Base-by-base conservation (phyloP, 2,797 vertebrate species). In the Amphiprion clarkii region DNA sequence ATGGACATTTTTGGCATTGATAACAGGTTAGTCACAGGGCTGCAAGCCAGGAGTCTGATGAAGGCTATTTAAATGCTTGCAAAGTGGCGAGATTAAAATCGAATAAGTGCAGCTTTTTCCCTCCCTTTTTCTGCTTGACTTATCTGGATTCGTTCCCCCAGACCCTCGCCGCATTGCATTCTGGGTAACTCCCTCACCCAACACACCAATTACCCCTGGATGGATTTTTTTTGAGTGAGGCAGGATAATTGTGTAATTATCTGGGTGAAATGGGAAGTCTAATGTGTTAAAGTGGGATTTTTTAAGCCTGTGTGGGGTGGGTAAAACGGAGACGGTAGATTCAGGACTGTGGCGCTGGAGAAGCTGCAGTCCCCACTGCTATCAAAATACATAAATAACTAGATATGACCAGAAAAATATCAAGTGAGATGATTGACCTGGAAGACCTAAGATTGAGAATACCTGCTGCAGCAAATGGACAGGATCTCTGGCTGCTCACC, bases 1-100 rank as follows among this genome's bases (percentile, higher is more conserved):
- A 97, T 95, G 95, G 96, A 94, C 95, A 95, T 96, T 97, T 97
- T 96, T 90, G 92, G 96, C 96, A 96, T 96, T 97, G 97, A 97
- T 97, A 98, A 97, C 96, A 97, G 96, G 96, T 96, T 96, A 95
- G 94, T 93, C 95, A 95, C 93, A 91, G 94, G 92, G 95, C 95
- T 95, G 95, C 93, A 89, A 96, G 95, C 95, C 95, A 93, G 95
- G 93, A 95, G 96, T 95, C 96, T 96, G 96, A 96, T 96, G 96
- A 97, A 97, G 96, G 95, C 95, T 96, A 96, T 97, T 98, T 97
- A 97, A 98, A 97, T 97, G 96, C 95, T 96, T 94, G 95, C 96
- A 98, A 97, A 98, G 96, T 97, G 96, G 91, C 23, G 11, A 98
- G 97, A 98, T 98, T 97, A 97, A 97, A 97, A 98, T 97, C 97